Evolutionary conservation across 2,888 invertebrate species (phyloP).

Genomic region (Cecidostiba fungosa): DNA sequence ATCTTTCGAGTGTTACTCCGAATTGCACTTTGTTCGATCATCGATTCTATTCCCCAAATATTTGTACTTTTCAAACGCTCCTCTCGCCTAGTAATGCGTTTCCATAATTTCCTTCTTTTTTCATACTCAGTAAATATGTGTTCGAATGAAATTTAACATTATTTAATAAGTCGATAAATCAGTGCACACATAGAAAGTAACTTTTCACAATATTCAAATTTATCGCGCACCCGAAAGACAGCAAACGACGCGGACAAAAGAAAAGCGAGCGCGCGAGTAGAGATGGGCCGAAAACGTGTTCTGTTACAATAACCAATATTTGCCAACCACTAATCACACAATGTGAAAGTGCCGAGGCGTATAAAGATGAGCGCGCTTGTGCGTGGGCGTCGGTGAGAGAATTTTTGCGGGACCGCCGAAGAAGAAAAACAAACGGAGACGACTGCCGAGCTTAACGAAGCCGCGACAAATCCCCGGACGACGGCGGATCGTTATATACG

Average conservation of each 20-base stretch:
- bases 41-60: conserved; percentile 40
- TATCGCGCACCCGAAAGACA: neutral
- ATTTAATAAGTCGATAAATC: too few relatives aligned
- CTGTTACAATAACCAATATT: conserved; percentile 52
- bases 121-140: too few relatives aligned
- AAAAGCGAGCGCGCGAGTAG: neutral
- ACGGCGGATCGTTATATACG: neutral
- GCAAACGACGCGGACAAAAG: neutral
- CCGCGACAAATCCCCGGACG: conserved; percentile 20
- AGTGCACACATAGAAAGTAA: neutral
- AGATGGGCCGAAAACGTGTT: neutral
- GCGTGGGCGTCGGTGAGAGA: conserved; percentile 13
- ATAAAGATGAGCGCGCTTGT: neutral
- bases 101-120: neutral
- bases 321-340: conserved; percentile 49
- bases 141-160: too few relatives aligned
- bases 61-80: conserved; percentile 29
- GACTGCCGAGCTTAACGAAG: conserved; percentile 25
- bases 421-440: conserved; percentile 39
- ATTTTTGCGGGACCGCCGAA: conserved; percentile 26
- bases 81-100: neutral
- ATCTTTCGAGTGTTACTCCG: conserved; percentile 46
- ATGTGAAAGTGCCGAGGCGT: conserved; percentile 40
- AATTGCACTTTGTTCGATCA: conserved; percentile 51
- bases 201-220: neutral